Conservation (phyloP, 1,140 invertebrate species). For the Drosophila paulistorum region DNA sequence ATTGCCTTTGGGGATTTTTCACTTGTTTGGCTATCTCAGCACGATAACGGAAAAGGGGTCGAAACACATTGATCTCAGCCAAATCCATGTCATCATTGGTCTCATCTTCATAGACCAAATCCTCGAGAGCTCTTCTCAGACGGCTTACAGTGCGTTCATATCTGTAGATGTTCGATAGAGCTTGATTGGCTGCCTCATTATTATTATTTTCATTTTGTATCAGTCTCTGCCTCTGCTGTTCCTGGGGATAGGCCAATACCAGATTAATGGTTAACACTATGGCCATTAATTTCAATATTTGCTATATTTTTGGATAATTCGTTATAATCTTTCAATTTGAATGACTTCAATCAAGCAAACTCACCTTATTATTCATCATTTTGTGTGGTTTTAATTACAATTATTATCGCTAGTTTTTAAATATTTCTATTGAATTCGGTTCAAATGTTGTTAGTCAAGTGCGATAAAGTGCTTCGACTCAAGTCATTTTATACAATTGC, state of each 20-base stretch:
- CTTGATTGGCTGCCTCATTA: conserved; percentile 8
- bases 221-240: conserved; percentile 45
- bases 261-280: conserved; percentile 30
- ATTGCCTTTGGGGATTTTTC: conserved; percentile 48
- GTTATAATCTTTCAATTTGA: not conserved
- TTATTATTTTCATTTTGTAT: conserved; percentile 6
- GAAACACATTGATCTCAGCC: conserved; percentile 77
- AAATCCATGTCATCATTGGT: conserved; percentile 68
- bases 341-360: not conserved
- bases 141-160: conserved; percentile 46
- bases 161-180: conserved; percentile 39
- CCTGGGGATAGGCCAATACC: conserved; percentile 40
- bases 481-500: conserved; percentile 65
- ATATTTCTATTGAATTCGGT: conserved; percentile 11
- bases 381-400: conserved; percentile 3
- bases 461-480: conserved; percentile 19
- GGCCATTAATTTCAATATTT: conserved; percentile 35
- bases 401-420: not conserved
- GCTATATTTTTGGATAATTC: conserved; percentile 12
- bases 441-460: conserved; percentile 37
- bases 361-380: conserved; percentile 49
- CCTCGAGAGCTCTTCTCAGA: conserved; percentile 53
- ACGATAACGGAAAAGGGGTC: conserved; percentile 76
- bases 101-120: conserved; percentile 67
- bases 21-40: conserved; percentile 57